Evolutionary conservation across 2,888 invertebrate genomes (phyloP), one percentile per base, ranked within the genome.

Genomic region (Nysson spinosus): DNA sequence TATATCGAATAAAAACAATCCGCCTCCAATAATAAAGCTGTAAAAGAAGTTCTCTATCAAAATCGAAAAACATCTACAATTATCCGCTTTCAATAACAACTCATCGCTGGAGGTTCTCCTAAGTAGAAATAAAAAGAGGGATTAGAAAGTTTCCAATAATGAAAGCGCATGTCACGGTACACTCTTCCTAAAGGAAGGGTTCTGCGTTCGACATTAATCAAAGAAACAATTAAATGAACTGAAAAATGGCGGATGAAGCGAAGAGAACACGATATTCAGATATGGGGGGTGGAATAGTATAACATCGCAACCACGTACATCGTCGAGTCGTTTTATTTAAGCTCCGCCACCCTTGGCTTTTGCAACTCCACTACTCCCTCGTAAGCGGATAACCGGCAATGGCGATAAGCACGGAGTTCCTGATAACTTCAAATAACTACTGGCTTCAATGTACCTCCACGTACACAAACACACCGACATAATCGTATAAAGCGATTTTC

Each of bases 271-370:
- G 26, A 50, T 50, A 22, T 24, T 14, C 28, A n/a, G 17, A 14
- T 19, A 5, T n/a, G 12, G 11, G 3, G 6, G 20, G 28, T 28
- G 11, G 20, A 14, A 24, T 12, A 28, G n/a, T 7, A 37, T n/a
- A 19, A 22, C 50, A 47, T 50, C 26, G 40, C 22, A 19, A 12
- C 24, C 17, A 3, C 30, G 22, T 26, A 24, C 24, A 49, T 11
- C 24, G 50, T 62, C 52, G 52, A 52, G 44, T 11, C 19, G 54
- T 47, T 64, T 64, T 55, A 60, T 64, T 56, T 34, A 47, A 68
- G 47, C 42, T 16, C 1, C 22, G 3, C 35, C 16, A 40, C 11
- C 42, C 28, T 43, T 11, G 11, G 11, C 17, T 16, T 19, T n/a
- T 47, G 55, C 19, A 28, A 9, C 16, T 24, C 16, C 2, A n/a